Base-by-base conservation (phyloP, 1,140 invertebrate genomes). In the Temnothorax longispinosus region DNA sequence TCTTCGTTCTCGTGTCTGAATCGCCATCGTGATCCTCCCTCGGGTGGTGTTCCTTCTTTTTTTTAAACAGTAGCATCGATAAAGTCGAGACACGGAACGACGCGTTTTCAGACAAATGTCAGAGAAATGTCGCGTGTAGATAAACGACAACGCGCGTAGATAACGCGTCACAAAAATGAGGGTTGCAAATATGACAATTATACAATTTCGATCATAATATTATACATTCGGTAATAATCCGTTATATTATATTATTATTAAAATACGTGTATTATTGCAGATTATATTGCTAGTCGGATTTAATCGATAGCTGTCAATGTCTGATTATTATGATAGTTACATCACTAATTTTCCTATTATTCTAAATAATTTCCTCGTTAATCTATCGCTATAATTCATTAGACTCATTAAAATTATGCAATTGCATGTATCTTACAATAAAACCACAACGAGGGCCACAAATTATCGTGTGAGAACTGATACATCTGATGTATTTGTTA, bases 91-190 rank as follows among this genome's bases (percentile, higher is more conserved):
- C 54, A 44, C 50, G 50, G 18, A 10, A 6, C 47, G 15, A 54
- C 5, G 74, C 38, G 4, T 78, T 64, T 5, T 10, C 27, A 50
- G 58, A 64, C 75, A 78, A 78, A 64, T 47, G 41, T 15, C 58
- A 50, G 27, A 35, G 5, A 78, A 65, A 65, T 50, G 41, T 78
- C 41, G 76, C 76, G 60, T 64, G 76, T 21, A 35, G 41, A 78
- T 65, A 50, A 78, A 44, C 15, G 54, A 56, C 15, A 18, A 78
- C 10, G 18, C 18, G 62, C 32, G 15, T 38, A 65, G 35, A 65
- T 32, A 50, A 32, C 54, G 41, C 15, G 18, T 50, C 13, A 21
- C 18, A 38, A 50, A 64, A 78, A 35, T 21, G 44, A 6, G 10
- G 27, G 2, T 65, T 64, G 47, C 18, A 27, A 27, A 10, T 21